Evolutionary conservation across 2,797 vertebrate genomes (phyloP).

Genomic region (Iguana delicatissima): DNA sequence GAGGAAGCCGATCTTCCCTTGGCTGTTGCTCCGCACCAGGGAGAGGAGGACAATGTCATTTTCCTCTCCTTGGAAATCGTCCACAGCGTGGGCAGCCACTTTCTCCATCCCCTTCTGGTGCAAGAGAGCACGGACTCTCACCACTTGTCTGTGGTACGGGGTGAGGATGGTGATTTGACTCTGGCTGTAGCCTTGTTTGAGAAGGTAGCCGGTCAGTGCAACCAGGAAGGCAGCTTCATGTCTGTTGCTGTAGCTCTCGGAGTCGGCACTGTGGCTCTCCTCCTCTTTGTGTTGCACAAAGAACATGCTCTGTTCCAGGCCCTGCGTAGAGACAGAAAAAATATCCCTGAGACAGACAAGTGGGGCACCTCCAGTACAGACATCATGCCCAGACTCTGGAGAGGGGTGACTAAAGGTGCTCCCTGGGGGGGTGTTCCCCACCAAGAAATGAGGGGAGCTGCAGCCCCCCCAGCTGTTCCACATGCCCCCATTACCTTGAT

Average conservation of each 20-base stretch:
- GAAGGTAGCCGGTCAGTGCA: conserved; percentile 4
- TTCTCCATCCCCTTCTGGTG: not conserved
- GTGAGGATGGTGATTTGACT: conserved; percentile 13
- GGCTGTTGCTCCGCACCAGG: conserved; percentile 25
- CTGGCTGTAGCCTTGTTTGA: not conserved
- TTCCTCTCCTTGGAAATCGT: conserved; percentile 41
- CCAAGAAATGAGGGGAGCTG: too few relatives aligned
- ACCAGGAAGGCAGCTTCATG: conserved; percentile 32
- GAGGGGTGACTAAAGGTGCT: too few relatives aligned
- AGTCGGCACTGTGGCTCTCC: not conserved
- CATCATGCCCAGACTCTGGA: too few relatives aligned
- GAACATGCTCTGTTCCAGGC: not conserved
- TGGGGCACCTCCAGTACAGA: too few relatives aligned
- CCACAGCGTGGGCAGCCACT: not conserved
- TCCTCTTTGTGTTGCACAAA: conserved; percentile 24
- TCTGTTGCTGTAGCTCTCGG: not conserved
- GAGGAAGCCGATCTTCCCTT: conserved; percentile 4
- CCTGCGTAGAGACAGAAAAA: not conserved
- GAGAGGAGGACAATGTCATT: conserved; percentile 31
- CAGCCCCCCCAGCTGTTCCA: too few relatives aligned
- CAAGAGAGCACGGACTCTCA: not conserved
- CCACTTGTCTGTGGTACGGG: conserved; percentile 23
- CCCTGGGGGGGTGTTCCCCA: too few relatives aligned
- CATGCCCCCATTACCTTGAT: conserved; percentile 11
- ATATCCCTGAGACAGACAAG: too few relatives aligned